Conservation (phyloP, 2,113 vertebrate genomes). For the Dasyprocta punctata region DNA sequence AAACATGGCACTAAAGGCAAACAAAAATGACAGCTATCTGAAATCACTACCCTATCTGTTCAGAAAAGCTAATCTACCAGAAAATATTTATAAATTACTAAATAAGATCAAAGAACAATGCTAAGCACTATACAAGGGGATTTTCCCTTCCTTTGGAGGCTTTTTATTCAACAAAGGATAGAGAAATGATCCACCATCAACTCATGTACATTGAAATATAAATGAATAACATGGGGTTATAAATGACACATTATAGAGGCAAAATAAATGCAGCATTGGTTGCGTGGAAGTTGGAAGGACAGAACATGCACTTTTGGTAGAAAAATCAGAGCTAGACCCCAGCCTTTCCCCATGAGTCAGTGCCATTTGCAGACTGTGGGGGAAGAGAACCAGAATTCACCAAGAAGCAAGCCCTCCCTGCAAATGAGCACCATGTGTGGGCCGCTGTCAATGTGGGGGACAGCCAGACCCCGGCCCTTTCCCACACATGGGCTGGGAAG, state of each 20-base stretch:
- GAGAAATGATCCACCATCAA: background rate
- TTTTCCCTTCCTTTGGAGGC: background rate
- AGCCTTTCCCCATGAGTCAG: too few species aligned
- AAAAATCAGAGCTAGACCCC: too few species aligned
- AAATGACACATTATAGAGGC: background rate
- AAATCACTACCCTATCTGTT: background rate
- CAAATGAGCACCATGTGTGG: too few species aligned
- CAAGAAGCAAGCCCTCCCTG: too few species aligned
- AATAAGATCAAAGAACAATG: background rate
- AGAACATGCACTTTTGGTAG: background rate
- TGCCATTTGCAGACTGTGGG: too few species aligned
- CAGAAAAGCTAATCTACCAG: background rate
- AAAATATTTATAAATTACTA: background rate
- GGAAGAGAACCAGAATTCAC: too few species aligned
- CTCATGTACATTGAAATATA: background rate
- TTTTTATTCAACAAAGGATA: background rate
- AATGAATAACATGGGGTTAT: background rate
- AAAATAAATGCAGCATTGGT: background rate
- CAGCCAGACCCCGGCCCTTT: too few species aligned
- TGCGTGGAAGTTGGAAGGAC: background rate
- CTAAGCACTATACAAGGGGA: background rate
- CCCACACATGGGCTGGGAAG: too few species aligned
- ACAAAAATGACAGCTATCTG: background rate
- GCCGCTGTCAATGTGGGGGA: too few species aligned
- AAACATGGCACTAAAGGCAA: background rate